Conservation (phyloP, 1,140 invertebrate genomes). For the Trachymyrmex cornetzi region DNA sequence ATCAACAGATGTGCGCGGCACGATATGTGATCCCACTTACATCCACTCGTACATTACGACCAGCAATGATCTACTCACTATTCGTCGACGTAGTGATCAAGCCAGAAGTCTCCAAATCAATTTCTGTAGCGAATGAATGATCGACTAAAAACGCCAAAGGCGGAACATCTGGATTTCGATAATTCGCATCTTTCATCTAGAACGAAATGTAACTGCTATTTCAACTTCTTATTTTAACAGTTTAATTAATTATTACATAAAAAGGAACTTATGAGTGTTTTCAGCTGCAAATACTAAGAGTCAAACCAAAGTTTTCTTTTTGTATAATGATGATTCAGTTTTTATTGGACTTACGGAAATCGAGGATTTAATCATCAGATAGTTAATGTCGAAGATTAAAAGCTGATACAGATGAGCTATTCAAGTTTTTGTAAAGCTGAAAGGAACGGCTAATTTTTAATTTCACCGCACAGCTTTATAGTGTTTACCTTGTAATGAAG, state of each 20-base stretch:
- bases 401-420: background rate
- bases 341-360: background rate
- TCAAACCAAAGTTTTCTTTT: background rate
- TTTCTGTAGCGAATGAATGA: conserved; percentile 89
- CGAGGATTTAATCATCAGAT: background rate
- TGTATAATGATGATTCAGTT: background rate
- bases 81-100: conserved; percentile 90
- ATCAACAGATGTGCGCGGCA: conserved; percentile 9
- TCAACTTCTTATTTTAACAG: background rate
- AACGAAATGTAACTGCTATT: conserved; percentile 37
- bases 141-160: conserved; percentile 87
- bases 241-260: background rate
- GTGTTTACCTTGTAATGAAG: conserved; percentile 67
- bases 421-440: background rate
- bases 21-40: conserved; percentile 17
- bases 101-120: conserved; percentile 90
- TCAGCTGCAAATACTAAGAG: background rate
- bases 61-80: conserved; percentile 85
- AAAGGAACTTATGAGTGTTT: background rate
- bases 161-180: conserved; percentile 88
- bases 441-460: background rate
- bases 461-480: background rate
- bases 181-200: conserved; percentile 85
- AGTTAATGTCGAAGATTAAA: background rate
- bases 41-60: background rate